phyloP scores from a whole-genome alignment of 1,140 invertebrate genomes.

The Ips typographus region DNA sequence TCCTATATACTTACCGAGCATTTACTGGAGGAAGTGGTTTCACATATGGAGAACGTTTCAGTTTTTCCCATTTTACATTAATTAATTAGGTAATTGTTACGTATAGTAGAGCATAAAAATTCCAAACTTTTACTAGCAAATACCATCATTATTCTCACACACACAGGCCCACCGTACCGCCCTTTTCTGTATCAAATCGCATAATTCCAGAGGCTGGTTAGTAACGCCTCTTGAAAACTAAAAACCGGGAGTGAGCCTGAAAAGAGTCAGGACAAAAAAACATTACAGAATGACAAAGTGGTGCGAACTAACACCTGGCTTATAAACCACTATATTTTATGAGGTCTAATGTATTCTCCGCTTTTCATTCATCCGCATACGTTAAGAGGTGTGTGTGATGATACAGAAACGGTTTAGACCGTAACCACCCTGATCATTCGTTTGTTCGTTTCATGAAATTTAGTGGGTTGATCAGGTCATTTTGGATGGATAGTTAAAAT shows the following conservation, averaged over 20 bases:
- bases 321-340: constrained; percentile 37
- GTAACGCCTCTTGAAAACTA: constrained; percentile 45
- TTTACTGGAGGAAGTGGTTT: constrained; percentile 37
- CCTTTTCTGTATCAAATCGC: constrained; percentile 48
- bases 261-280: constrained; percentile 28
- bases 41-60: constrained; percentile 30
- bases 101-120: not conserved
- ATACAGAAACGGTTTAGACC: constrained; percentile 37
- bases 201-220: constrained; percentile 48
- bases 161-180: constrained; percentile 32
- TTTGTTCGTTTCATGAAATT: not conserved
- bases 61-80: not conserved
- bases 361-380: constrained; percentile 25
- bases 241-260: constrained; percentile 35
- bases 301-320: constrained; percentile 44
- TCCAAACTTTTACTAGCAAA: not conserved
- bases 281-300: constrained; percentile 34
- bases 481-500: no score
- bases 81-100: no score
- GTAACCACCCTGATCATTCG: constrained; percentile 15
- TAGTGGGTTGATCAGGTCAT: not conserved
- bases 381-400: constrained; percentile 36
- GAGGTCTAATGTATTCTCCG: constrained; percentile 33
- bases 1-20: constrained; percentile 7
- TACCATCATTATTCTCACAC: constrained; percentile 29